Evolutionary conservation across 2,797 vertebrate genomes (phyloP).

Genomic region (Phrynocephalus vlangalii): DNA sequence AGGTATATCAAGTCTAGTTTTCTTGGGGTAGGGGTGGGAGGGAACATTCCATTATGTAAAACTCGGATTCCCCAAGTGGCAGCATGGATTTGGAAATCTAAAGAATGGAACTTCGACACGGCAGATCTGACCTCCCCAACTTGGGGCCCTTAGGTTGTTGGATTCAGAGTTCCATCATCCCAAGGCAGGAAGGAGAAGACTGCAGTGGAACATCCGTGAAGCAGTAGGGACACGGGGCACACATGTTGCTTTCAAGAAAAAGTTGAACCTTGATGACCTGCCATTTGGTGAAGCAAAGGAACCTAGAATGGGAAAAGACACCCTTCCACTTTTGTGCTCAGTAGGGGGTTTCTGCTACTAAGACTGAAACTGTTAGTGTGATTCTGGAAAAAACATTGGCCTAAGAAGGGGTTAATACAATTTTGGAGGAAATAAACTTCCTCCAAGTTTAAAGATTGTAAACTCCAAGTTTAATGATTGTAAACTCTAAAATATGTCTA

Average conservation of each 20-base stretch:
- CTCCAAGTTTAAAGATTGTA: too few species aligned
- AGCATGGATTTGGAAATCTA: not conserved
- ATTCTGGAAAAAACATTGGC: not conserved
- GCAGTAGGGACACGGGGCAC: not conserved
- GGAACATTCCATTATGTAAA: too few species aligned
- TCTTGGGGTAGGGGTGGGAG: too few species aligned
- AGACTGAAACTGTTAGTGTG: not conserved
- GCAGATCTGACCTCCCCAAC: not conserved
- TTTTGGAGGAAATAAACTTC: not conserved
- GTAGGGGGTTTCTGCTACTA: not conserved
- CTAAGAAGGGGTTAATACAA: too few species aligned
- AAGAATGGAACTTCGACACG: not conserved
- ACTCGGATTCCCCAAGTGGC: not conserved
- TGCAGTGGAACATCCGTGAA: not conserved
- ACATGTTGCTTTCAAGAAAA: not conserved
- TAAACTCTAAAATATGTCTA: not conserved
- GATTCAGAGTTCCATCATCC: not conserved
- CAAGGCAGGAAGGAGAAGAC: not conserved
- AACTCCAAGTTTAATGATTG: not conserved
- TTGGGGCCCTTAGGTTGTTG: not conserved
- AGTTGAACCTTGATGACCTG: not conserved
- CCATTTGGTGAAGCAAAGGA: not conserved
- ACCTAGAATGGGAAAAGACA: not conserved
- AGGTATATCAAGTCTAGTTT: too few species aligned
- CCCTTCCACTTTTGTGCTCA: not conserved